These are phyloP conservation scores for Berghia stephanieae DNA, from an alignment of 1,140 invertebrate species.

Conservation along the genomic window DNA sequence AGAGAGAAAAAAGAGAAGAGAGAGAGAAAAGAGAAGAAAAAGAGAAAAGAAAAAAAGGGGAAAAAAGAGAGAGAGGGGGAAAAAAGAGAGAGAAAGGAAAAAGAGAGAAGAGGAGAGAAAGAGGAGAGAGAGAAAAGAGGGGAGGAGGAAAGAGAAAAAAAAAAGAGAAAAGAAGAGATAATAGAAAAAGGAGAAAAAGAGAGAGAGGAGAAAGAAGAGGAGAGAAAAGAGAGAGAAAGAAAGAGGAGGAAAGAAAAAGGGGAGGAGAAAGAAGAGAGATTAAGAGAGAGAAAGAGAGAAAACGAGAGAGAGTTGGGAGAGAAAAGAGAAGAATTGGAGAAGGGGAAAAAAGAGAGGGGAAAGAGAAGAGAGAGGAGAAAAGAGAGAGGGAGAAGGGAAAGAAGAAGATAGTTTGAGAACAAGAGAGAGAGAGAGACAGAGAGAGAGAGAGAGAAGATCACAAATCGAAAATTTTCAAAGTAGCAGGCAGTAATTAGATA, in stretches of 20 bases:
- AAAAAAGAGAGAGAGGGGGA: background rate
- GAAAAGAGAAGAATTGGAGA: background rate
- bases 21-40: background rate
- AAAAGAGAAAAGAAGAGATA: background rate
- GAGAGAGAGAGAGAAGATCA: background rate
- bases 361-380: background rate
- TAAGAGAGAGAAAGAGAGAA: background rate
- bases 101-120: background rate
- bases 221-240: background rate
- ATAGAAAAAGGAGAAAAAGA: background rate
- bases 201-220: background rate
- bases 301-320: background rate
- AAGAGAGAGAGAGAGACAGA: background rate
- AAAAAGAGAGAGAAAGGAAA: background rate
- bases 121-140: background rate
- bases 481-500: too few relatives aligned
- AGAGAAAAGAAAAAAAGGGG: background rate
- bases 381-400: background rate
- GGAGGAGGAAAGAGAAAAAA: background rate
- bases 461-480: too few relatives aligned
- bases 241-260: background rate
- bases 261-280: background rate
- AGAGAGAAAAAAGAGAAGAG: background rate
- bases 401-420: background rate
- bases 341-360: background rate